These are phyloP conservation scores for Numenius phaeopus DNA, from an alignment of 2,797 vertebrate genomes.

Conservation along the genomic window DNA sequence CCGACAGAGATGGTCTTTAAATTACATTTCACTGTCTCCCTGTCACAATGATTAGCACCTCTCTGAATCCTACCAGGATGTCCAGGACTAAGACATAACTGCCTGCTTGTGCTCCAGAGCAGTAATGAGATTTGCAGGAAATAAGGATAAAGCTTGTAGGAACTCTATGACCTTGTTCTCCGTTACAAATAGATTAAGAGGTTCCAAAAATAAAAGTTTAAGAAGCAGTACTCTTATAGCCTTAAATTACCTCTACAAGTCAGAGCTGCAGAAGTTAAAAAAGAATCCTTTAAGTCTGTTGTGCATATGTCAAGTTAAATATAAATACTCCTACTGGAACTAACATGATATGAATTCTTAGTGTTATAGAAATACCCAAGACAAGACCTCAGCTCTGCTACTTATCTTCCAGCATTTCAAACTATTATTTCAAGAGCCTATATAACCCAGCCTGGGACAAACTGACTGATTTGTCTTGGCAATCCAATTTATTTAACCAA, in stretches of 20 bases:
- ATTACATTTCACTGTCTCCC: not conserved
- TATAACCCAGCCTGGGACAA: not conserved
- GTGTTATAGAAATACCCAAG: not conserved
- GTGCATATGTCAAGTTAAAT: slow-evolving; percentile 20
- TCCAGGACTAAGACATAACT: not conserved
- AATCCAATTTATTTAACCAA: not conserved
- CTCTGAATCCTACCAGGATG: not conserved
- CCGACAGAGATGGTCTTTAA: not conserved
- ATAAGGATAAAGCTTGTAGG: slow-evolving; percentile 63
- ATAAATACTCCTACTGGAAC: not conserved
- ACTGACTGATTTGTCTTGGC: not conserved
- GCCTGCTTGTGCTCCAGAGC: not conserved
- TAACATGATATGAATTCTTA: not conserved
- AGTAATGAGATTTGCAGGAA: slow-evolving; percentile 65
- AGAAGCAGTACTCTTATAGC: slow-evolving; percentile 34
- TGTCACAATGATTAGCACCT: not conserved
- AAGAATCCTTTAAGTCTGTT: not conserved
- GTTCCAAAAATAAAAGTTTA: slow-evolving; percentile 77
- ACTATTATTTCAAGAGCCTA: not conserved
- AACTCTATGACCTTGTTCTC: slow-evolving; percentile 61
- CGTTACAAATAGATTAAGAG: slow-evolving; percentile 65
- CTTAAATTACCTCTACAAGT: slow-evolving; percentile 1
- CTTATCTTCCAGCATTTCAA: not conserved
- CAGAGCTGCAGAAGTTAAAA: slow-evolving; percentile 14
- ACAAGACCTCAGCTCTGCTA: not conserved